A percentile compares a stretch with the other conserved stretches of the same genome.
phyloP scores from a whole-genome alignment of 1,140 invertebrate genomes.

The Bombus huntii region DNA sequence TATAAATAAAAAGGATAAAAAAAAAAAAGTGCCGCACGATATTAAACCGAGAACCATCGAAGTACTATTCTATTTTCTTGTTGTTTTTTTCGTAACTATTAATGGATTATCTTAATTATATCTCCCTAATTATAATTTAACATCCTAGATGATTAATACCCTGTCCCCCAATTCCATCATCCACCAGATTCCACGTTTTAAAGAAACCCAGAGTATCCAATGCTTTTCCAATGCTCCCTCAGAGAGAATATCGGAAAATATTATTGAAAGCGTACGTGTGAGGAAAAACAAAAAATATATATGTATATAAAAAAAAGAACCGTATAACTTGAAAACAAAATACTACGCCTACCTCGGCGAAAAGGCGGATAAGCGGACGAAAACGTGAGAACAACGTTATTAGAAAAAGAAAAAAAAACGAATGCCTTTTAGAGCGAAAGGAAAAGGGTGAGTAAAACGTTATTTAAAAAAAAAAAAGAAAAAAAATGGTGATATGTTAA shows the following conservation, averaged over 20 bases:
- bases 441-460: conserved; percentile 22
- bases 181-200: conserved; percentile 52
- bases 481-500: conserved; percentile 12
- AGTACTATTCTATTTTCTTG: conserved; percentile 79
- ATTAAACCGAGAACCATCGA: conserved; percentile 60
- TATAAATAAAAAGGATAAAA: conserved; percentile 17
- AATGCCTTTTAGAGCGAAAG: conserved; percentile 61
- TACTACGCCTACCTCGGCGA: conserved; percentile 60
- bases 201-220: conserved; percentile 58
- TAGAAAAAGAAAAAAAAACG: conserved; percentile 40
- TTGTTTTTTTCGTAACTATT: conserved; percentile 81
- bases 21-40: conserved; percentile 52
- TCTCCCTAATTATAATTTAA: conserved; percentile 81
- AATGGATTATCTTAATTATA: conserved; percentile 81
- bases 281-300: conserved; percentile 49
- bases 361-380: conserved; percentile 18
- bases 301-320: conserved; percentile 26
- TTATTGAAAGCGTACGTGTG: conserved; percentile 60
- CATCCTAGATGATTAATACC: conserved; percentile 75
- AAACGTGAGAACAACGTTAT: conserved; percentile 55
- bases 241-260: conserved; percentile 43
- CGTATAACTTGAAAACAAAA: conserved; percentile 63
- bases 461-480: conserved; percentile 31
- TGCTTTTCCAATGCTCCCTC: conserved; percentile 65
- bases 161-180: conserved; percentile 37